Conservation (phyloP, 35 echinoderm and acorn worm species). For the Ptychodera flava region DNA sequence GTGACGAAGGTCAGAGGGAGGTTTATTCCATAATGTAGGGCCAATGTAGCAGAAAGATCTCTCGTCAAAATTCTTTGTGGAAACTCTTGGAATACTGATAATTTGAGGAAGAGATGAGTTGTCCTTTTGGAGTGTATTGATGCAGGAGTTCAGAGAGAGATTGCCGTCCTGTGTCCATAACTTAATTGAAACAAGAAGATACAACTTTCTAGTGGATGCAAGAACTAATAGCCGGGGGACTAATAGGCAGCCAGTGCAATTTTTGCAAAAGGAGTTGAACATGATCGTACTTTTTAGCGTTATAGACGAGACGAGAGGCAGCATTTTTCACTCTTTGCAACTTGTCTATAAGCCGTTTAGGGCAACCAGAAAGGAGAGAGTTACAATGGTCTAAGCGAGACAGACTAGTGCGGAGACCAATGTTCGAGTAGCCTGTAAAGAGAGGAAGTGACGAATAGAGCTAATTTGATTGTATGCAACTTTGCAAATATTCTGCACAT, state of each 20-base stretch:
- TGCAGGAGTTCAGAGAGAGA: not conserved
- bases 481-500: not conserved
- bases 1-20: too few species aligned
- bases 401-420: not conserved
- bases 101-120: not conserved
- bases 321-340: not conserved
- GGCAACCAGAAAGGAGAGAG: not conserved
- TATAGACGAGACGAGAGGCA: not conserved
- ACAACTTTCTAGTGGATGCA: not conserved
- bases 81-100: too few species aligned
- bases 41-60: too few species aligned
- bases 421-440: not conserved
- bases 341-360: not conserved
- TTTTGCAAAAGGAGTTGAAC: not conserved
- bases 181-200: not conserved
- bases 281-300: not conserved
- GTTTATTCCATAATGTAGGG: too few species aligned
- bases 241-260: not conserved
- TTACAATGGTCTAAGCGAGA: not conserved
- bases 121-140: not conserved
- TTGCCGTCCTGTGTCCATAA: too few species aligned
- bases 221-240: too few species aligned
- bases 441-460: not conserved
- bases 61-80: too few species aligned
- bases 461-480: not conserved